Evolutionary conservation across 2,888 invertebrate species (phyloP).

Genomic region (Eilema depressum): DNA sequence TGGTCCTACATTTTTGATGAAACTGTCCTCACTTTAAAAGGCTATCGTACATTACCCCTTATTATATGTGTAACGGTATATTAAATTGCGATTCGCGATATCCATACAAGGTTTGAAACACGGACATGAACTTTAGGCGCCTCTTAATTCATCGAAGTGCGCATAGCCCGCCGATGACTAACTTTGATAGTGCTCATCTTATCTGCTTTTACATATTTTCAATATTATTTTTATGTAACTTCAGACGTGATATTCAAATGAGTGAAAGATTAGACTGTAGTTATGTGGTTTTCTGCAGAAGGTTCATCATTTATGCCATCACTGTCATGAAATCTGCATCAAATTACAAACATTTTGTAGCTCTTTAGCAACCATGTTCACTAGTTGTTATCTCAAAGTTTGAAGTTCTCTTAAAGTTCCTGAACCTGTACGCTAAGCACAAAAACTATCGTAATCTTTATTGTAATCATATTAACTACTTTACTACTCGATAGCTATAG

Average conservation of each 20-base stretch:
- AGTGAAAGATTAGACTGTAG: background rate
- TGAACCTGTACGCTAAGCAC: too few relatives aligned
- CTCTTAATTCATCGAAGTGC: constrained; percentile 12
- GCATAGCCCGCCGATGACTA: constrained; percentile 19
- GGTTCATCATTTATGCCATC: too few relatives aligned
- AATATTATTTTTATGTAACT: background rate
- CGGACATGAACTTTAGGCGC: constrained; percentile 11
- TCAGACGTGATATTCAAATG: background rate
- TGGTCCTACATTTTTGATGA: background rate
- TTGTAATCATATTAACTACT: too few relatives aligned
- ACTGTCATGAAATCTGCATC: too few relatives aligned
- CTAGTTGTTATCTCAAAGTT: too few relatives aligned
- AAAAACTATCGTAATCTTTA: too few relatives aligned
- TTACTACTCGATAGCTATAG: too few relatives aligned
- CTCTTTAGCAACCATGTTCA: too few relatives aligned
- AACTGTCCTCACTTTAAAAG: background rate
- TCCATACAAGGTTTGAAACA: constrained; percentile 1
- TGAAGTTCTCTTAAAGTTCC: too few relatives aligned
- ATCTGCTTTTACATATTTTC: constrained; percentile 6
- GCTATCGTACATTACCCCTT: background rate
- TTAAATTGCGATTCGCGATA: background rate
- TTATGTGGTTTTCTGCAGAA: too few relatives aligned
- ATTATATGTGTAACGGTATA: background rate
- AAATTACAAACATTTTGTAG: too few relatives aligned
- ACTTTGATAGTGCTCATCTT: constrained; percentile 10